Conservation (phyloP, 2,113 vertebrate genomes). For the Vidua chalybeata region DNA sequence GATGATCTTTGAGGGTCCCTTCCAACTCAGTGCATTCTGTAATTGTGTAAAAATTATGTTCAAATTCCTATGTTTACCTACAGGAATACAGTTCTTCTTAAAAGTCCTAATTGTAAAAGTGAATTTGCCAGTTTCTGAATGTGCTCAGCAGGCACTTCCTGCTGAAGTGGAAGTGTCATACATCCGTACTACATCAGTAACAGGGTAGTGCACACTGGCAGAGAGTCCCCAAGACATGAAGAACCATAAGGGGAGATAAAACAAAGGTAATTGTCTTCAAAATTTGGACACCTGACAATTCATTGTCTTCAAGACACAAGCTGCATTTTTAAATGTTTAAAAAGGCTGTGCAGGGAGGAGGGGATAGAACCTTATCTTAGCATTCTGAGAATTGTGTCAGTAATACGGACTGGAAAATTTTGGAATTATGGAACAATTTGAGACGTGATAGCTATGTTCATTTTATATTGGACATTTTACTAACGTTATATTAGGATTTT, state of each 20-base stretch:
- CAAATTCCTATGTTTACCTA: background rate
- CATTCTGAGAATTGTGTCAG: background rate
- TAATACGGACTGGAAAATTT: background rate
- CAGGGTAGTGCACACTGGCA: background rate
- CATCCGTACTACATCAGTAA: fast-evolving
- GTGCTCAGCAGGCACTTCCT: background rate
- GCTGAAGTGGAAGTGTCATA: background rate
- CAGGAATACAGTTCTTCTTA: background rate
- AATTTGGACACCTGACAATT: background rate
- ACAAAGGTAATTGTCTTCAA: background rate
- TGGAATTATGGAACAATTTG: background rate
- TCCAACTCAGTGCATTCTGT: background rate
- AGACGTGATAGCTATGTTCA: background rate
- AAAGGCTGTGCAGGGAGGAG: background rate
- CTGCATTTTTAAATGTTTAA: background rate
- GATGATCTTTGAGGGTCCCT: background rate
- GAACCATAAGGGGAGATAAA: background rate
- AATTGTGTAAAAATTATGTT: background rate
- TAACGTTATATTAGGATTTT: background rate
- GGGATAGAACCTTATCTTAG: background rate
- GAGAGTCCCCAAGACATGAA: fast-evolving
- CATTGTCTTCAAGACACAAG: background rate
- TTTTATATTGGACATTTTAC: background rate
- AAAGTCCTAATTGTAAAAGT: background rate
- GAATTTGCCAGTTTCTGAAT: background rate